A percentile compares a stretch with the other conserved stretches of the same genome.
Evolutionary conservation across 1,140 invertebrate species (phyloP).

Genomic region (Anastatus disparis): DNA sequence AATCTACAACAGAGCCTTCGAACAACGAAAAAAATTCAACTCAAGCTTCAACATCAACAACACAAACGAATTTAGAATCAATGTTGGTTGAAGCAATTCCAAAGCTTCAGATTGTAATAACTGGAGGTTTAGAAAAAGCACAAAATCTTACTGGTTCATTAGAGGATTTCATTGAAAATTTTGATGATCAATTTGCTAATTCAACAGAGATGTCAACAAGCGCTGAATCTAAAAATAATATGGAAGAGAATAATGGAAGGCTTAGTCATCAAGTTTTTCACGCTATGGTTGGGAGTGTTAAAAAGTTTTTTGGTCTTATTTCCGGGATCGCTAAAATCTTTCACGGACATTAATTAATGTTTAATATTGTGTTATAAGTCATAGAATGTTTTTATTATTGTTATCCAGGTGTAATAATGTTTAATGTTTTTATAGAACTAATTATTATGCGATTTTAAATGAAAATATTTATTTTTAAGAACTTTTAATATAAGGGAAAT

Average conservation of each 20-base stretch:
- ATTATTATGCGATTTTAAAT: no score
- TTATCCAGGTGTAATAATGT: neutral
- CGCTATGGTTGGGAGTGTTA: constrained; percentile 46
- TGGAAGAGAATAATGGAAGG: constrained; percentile 29
- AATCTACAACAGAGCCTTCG: neutral
- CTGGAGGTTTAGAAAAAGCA: constrained; percentile 46
- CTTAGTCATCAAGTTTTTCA: constrained; percentile 39
- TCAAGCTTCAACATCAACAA: neutral
- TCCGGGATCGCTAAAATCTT: constrained; percentile 38
- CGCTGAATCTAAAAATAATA: neutral
- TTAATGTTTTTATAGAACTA: neutral
- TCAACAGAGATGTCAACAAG: neutral
- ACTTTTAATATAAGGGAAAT: no score
- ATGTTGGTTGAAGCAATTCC: constrained; percentile 50
- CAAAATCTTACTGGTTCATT: constrained; percentile 49
- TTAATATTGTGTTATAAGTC: no score
- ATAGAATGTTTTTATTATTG: neutral
- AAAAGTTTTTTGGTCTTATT: constrained; percentile 53
- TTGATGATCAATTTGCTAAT: constrained; percentile 47
- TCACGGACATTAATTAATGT: constrained; percentile 28
- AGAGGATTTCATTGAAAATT: constrained; percentile 48
- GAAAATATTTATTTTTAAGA: no score
- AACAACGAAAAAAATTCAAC: neutral
- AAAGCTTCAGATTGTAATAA: constrained; percentile 48
- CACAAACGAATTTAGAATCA: constrained; percentile 27